These are phyloP conservation scores for Argyresthia goedartella DNA, from an alignment of 2,888 invertebrate genomes.

Conservation along the genomic window DNA sequence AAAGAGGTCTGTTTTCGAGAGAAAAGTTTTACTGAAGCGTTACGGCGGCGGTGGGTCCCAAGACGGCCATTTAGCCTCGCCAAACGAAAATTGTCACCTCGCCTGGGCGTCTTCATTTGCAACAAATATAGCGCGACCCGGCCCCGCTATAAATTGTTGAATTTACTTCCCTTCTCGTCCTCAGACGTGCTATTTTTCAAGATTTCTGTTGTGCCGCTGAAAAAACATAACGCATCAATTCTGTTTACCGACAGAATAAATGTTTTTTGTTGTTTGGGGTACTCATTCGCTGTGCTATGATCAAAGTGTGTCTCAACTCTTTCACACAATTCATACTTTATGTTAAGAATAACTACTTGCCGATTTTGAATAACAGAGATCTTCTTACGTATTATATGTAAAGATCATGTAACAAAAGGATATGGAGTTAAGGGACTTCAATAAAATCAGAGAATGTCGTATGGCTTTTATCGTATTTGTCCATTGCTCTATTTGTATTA, in stretches of 20 bases:
- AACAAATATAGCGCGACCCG: conserved; percentile 54
- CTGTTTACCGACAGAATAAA: not conserved
- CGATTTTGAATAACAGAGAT: too few species aligned
- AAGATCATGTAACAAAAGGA: too few species aligned
- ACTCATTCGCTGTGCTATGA: too few species aligned
- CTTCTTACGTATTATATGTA: too few species aligned
- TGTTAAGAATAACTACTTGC: too few species aligned
- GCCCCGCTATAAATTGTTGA: conserved; percentile 59
- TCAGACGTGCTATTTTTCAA: conserved; percentile 48
- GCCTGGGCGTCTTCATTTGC: conserved; percentile 57
- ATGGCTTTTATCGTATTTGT: too few species aligned
- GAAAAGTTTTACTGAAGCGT: not conserved
- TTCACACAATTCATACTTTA: too few species aligned
- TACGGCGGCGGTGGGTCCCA: conserved; percentile 27
- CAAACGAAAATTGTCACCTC: conserved; percentile 64
- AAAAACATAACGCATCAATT: conserved; percentile 10
- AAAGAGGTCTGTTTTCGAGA: not conserved
- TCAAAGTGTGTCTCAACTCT: too few species aligned
- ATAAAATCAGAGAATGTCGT: too few species aligned
- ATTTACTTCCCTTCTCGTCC: conserved; percentile 28
- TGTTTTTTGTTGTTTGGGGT: too few species aligned
- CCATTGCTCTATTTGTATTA: too few species aligned
- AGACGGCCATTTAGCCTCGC: conserved; percentile 47
- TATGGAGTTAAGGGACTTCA: too few species aligned
- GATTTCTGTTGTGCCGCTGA: conserved; percentile 51